Percentiles rank a stretch among this genome's conserved stretches.
Conservation (phyloP, 1,140 invertebrate species). For the Drosophila trapezifrons region DNA sequence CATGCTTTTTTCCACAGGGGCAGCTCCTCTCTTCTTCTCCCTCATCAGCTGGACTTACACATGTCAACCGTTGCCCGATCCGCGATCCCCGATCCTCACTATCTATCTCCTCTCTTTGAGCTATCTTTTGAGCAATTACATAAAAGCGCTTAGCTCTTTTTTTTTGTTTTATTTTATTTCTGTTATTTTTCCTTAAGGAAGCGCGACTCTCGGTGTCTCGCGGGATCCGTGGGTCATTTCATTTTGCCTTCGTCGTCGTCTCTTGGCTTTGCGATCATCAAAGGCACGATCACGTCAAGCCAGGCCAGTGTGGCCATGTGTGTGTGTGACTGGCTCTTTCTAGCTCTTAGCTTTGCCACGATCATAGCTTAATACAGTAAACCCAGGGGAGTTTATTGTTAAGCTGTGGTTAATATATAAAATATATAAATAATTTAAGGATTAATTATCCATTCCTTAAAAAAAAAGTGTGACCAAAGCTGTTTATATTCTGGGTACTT, state of each 20-base stretch:
- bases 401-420: too few relatives aligned
- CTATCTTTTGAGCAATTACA: slow-evolving; percentile 76
- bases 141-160: slow-evolving; percentile 73
- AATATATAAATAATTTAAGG: too few relatives aligned
- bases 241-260: slow-evolving; percentile 7
- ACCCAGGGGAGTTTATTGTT: neutral
- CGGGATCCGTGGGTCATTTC: slow-evolving; percentile 27
- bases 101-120: slow-evolving; percentile 7
- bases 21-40: neutral
- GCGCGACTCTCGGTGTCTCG: slow-evolving; percentile 21
- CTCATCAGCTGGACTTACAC: slow-evolving; percentile 21
- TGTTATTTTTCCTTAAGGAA: slow-evolving; percentile 14
- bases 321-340: slow-evolving; percentile 13
- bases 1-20: slow-evolving; percentile 5
- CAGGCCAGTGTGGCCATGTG: slow-evolving; percentile 33
- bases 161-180: slow-evolving; percentile 12
- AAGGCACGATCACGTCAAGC: slow-evolving; percentile 66
- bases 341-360: slow-evolving; percentile 4
- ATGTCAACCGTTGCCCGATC: slow-evolving; percentile 18
- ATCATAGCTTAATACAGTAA: neutral
- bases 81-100: slow-evolving; percentile 15
- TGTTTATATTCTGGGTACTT: neutral
- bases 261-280: slow-evolving; percentile 56
- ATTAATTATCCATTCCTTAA: too few relatives aligned
- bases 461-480: too few relatives aligned